Conservation (phyloP, 2,888 invertebrate genomes). For the Lobophora halterata region DNA sequence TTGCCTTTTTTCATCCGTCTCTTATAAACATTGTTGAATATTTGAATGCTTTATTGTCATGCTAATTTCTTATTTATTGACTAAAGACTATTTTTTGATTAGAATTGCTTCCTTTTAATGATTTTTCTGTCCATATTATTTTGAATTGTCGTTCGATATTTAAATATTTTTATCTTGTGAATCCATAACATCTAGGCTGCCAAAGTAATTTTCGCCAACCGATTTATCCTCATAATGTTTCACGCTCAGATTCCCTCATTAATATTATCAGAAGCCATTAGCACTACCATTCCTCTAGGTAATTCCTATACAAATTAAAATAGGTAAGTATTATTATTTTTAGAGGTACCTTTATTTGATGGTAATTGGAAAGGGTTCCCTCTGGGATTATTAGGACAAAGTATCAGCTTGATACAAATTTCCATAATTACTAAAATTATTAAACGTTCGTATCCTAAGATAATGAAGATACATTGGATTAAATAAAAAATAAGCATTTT, state of each 20-base stretch:
- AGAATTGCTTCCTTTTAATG: too few relatives aligned
- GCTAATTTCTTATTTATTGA: slow-evolving; percentile 17
- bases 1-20: slow-evolving; percentile 35
- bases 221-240: too few relatives aligned
- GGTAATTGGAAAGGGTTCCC: slow-evolving; percentile 37
- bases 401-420: slow-evolving; percentile 31
- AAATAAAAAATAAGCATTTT: slow-evolving; percentile 1
- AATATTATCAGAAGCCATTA: slow-evolving; percentile 8
- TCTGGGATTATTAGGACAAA: slow-evolving; percentile 34
- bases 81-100: too few relatives aligned
- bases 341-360: slow-evolving; percentile 21
- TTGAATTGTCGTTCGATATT: too few relatives aligned
- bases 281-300: too few relatives aligned
- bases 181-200: too few relatives aligned
- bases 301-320: slow-evolving; percentile 14
- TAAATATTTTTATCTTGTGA: too few relatives aligned
- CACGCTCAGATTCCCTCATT: too few relatives aligned
- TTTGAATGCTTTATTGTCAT: slow-evolving; percentile 16
- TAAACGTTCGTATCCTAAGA: slow-evolving; percentile 34
- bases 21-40: slow-evolving; percentile 25
- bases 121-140: too few relatives aligned
- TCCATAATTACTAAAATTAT: slow-evolving; percentile 40
- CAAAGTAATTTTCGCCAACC: too few relatives aligned
- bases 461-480: slow-evolving; percentile 24
- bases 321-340: slow-evolving; percentile 24